Conservation (phyloP, 2,797 vertebrate species). For the Oceanodroma leucorhoa region DNA sequence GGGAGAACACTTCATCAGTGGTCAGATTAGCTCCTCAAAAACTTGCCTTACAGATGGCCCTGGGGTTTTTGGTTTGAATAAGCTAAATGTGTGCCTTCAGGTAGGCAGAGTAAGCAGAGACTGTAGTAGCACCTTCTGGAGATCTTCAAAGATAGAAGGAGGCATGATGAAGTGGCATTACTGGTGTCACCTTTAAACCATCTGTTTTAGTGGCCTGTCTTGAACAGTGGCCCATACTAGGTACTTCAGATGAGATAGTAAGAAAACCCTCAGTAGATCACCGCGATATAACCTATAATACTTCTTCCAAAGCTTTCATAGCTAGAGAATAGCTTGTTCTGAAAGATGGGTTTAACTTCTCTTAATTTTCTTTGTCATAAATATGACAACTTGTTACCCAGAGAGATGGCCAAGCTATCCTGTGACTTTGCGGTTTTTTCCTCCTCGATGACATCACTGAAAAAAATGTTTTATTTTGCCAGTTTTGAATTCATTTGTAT, state of each 20-base stretch:
- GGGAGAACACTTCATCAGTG: background rate
- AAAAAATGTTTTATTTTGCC: background rate
- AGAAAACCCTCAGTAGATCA: background rate
- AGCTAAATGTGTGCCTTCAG: background rate
- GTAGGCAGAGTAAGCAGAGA: background rate
- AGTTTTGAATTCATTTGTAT: constrained; percentile 26
- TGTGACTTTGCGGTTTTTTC: constrained; percentile 8
- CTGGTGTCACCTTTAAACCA: background rate
- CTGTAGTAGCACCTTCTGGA: background rate
- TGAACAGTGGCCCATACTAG: background rate
- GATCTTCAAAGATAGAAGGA: background rate
- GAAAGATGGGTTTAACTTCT: background rate
- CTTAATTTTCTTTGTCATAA: background rate
- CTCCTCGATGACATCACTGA: background rate
- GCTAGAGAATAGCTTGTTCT: background rate
- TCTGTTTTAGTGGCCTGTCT: background rate
- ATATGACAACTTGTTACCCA: background rate
- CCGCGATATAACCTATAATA: background rate
- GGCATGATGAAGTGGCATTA: background rate
- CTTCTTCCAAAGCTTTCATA: background rate
- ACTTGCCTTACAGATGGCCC: background rate
- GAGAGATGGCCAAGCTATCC: background rate
- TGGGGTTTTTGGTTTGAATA: background rate
- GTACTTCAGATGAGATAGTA: background rate
- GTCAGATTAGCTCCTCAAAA: background rate